Evolutionary conservation across 92 coral and sea anemone genomes (phyloP), one percentile per base, ranked within the genome.

Genomic region (Zoanthus sociatus): DNA sequence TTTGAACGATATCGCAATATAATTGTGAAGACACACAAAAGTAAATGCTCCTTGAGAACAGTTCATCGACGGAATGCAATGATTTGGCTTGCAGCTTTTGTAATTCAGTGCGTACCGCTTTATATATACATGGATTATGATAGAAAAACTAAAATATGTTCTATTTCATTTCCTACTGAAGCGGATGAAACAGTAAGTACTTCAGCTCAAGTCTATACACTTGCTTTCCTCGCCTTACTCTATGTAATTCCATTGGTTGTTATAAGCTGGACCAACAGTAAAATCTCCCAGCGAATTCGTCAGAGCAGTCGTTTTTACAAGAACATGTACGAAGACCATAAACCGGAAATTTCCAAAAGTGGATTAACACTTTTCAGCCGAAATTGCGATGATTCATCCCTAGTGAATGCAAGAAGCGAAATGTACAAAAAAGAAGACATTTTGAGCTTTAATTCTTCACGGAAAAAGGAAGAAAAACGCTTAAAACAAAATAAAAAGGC

Each of bases 401-500:
- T 8, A 13, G 18, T 11, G 44, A 20, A 46, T 0, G 37, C 18
- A 46, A 46, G 26, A 81, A 54, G n/a, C 15, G 3, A 44, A 31
- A 51, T 1, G 14, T 7, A 47, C 37, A 81, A 66, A 66, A 81
- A 58, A 18, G 44, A 11, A 9, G 85, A 30, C 13, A 5, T 45
- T 15, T 13, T 67, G 47, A 11, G 44, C 46, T 5, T 69, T 3
- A 50, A 66, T 32, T 16, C 58, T 48, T 44, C 66, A 81, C 45
- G 71, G 66, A 32, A 13, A 20, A 61, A 81, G 8, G 85, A 81
- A 70, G 46, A 44, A 2, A 81, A 26, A 46, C 85, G 42, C 20
- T 53, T 81, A n/a, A 81, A 63, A 21, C 85, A 81, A 14, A 81
- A 81, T 31, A 47, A 81, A 16, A 81, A 81, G 44, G 85, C 85